Conservation (phyloP, 2,113 vertebrate genomes). For the Fulica atra region DNA sequence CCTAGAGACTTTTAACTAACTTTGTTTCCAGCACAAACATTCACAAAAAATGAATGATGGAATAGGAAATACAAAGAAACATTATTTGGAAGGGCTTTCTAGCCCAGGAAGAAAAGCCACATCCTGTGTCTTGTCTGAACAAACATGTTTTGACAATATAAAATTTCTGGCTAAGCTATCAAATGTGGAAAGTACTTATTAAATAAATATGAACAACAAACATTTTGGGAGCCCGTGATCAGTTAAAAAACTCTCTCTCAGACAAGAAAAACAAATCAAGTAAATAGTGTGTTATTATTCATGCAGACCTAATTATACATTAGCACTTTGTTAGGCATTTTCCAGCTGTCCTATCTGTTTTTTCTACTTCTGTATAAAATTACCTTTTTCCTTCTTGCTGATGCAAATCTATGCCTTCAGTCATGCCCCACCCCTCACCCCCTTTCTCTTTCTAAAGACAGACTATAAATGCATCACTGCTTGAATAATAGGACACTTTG, state of each 20-base stretch:
- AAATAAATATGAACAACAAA: not conserved
- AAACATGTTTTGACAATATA: not conserved
- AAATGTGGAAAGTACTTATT: not conserved
- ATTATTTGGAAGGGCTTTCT: not conserved
- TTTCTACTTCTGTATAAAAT: not conserved
- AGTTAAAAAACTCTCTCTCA: not conserved
- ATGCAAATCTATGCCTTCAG: not conserved
- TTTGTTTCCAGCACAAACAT: not conserved
- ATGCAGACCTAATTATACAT: not conserved
- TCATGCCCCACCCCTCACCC: fast-evolving
- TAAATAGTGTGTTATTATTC: not conserved
- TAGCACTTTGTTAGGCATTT: not conserved
- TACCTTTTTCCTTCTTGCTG: not conserved
- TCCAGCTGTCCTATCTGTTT: not conserved
- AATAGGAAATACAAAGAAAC: not conserved
- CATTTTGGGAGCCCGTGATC: not conserved
- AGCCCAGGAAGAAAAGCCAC: not conserved
- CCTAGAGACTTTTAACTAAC: not conserved
- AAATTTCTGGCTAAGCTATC: not conserved
- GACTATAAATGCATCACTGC: not conserved
- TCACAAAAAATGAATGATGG: not conserved
- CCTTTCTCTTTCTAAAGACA: not conserved
- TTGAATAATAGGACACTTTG: not conserved
- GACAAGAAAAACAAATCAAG: not conserved
- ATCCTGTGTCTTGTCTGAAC: not conserved